phyloP scores from a whole-genome alignment of 2,797 vertebrate genomes.

The Fistularia tabacaria region DNA sequence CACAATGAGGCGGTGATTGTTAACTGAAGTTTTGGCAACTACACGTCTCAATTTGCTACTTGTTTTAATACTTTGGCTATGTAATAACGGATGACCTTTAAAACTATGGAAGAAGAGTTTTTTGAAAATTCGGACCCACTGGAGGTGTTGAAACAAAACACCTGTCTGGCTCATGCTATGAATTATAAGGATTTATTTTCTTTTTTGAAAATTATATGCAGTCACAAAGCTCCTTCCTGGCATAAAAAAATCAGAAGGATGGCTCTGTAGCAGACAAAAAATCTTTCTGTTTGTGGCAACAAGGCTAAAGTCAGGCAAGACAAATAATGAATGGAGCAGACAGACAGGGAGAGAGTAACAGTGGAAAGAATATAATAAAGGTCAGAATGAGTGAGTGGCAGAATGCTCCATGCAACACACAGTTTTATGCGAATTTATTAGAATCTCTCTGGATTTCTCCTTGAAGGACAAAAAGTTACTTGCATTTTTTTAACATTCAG shows the following conservation, averaged over 20 bases:
- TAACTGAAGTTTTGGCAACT: too few species aligned
- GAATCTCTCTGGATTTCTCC: constrained; percentile 21
- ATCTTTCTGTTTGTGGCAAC: not conserved
- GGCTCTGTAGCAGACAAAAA: not conserved
- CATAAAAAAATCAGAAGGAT: not conserved
- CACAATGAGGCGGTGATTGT: too few species aligned
- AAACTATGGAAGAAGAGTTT: too few species aligned
- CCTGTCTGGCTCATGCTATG: too few species aligned
- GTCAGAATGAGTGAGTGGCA: constrained; percentile 29
- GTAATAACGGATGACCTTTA: too few species aligned
- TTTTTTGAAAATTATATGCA: too few species aligned
- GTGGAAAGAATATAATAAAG: constrained; percentile 50
- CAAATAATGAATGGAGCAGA: constrained; percentile 7
- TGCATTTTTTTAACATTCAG: constrained; percentile 35
- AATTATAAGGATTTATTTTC: too few species aligned
- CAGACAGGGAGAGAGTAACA: constrained; percentile 9
- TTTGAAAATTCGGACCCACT: too few species aligned
- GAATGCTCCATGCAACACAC: constrained; percentile 25
- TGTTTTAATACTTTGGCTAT: too few species aligned
- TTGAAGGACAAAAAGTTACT: constrained; percentile 49
- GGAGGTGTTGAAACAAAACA: too few species aligned
- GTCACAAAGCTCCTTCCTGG: too few species aligned
- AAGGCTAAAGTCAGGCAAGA: not conserved
- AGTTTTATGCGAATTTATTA: constrained; percentile 47
- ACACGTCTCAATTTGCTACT: too few species aligned